Base-by-base conservation (phyloP, 1,140 invertebrate species). In the Brachystomella parvula region DNA sequence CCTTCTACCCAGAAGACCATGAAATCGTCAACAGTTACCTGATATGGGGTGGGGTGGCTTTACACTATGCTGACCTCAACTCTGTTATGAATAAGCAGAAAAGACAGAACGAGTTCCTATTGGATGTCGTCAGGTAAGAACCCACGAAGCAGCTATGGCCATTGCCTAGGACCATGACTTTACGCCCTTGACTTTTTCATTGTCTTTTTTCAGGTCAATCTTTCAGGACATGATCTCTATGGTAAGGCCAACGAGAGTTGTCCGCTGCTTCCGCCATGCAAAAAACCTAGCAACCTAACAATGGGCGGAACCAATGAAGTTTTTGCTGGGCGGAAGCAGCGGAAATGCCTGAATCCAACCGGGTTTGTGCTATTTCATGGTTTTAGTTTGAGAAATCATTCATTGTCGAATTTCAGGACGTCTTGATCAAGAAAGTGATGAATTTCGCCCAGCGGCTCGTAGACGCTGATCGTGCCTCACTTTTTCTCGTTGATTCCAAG, bases 141-240 rank as follows among this genome's bases (percentile, higher is more conserved):
- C 49, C 21, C 24, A 12, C 24, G 21, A n/a, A n/a, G 49, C 6
- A 15, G 15, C 12, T 26, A 3, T 53, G 21, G 24, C 49, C 49
- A 6, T 53, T 53, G 49, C 21, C 12, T 53, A n/a, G n/a, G n/a
- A n/a, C n/a, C n/a, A n/a, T n/a, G n/a, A n/a, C n/a, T n/a, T n/a
- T n/a, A n/a, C n/a, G n/a, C n/a, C n/a, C n/a, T 53, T 26, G 24
- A 53, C 9, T 44, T 12, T 44, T 44, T 44, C 39, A 44, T 44
- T 12, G 9, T 44, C n/a, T 67, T 56, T 39, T 68, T 60, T n/a
- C 49, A 86, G 85, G 75, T 83, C 83, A 17, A 84, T 86, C 73
- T 86, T 87, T 75, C 88, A 90, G 81, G 88, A 92, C 72, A 91
- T 92, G 82, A 84, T 89, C 33, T 89, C 86, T 68, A 87, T 92